Percentiles rank a stretch among this genome's conserved stretches.
phyloP scores from a whole-genome alignment of 2,888 invertebrate genomes.

The Cartodere bifasciata region DNA sequence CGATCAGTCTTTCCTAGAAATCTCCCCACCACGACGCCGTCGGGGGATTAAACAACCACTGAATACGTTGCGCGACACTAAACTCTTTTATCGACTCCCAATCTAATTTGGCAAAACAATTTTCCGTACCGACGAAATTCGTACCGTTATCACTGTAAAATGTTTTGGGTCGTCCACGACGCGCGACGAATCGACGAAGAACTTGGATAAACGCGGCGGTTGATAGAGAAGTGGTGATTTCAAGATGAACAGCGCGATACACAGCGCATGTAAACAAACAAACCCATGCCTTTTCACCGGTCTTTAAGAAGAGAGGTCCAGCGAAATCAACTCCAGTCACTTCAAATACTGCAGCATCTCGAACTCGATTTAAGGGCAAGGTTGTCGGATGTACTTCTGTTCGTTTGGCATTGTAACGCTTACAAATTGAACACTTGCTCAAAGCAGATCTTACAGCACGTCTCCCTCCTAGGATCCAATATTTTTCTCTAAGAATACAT shows the following conservation, averaged over 20 bases:
- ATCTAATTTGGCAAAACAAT: constrained; percentile 18
- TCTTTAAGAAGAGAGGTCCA: constrained; percentile 26
- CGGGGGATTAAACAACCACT: constrained; percentile 29
- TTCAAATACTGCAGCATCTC: too few species aligned
- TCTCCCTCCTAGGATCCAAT: too few species aligned
- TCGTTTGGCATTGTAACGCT: too few species aligned
- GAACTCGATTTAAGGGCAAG: too few species aligned
- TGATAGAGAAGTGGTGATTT: constrained; percentile 22
- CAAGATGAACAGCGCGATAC: constrained; percentile 29
- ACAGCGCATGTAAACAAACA: constrained; percentile 30
- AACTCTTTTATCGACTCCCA: constrained; percentile 17
- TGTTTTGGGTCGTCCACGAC: constrained; percentile 23
- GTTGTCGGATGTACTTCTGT: too few species aligned
- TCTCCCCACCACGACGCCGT: constrained; percentile 34
- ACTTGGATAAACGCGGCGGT: constrained; percentile 24
- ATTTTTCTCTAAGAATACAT: too few species aligned
- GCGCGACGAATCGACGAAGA: constrained; percentile 24
- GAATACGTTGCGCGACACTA: constrained; percentile 15
- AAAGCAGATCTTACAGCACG: too few species aligned
- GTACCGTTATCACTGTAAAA: constrained; percentile 27
- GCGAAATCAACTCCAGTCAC: constrained; percentile 27
- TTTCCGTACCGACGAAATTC: constrained; percentile 27
- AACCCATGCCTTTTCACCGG: constrained; percentile 23
- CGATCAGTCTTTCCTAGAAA: constrained; percentile 31
- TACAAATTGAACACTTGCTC: too few species aligned